Percentiles rank a stretch among this genome's conserved stretches.
phyloP scores from a whole-genome alignment of 2,113 vertebrate genomes.

The Cairina moschata region DNA sequence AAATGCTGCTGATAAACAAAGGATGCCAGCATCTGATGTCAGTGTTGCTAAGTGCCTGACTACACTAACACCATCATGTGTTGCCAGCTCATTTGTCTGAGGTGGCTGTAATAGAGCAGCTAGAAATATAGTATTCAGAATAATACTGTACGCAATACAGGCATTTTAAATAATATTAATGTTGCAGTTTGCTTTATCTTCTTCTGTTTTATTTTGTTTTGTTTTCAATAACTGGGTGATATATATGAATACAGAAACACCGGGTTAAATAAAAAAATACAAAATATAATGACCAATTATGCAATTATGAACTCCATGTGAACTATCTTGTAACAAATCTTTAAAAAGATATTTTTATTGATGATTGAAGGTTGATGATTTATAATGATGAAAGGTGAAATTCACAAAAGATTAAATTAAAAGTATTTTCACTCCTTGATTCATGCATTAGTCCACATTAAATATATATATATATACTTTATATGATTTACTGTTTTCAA shows the following conservation, averaged over 20 bases:
- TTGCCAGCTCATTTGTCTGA: slow-evolving; percentile 33
- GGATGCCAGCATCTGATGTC: slow-evolving; percentile 31
- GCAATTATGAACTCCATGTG: background rate
- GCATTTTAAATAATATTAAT: slow-evolving; percentile 24
- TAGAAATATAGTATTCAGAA: slow-evolving; percentile 51
- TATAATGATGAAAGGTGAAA: background rate
- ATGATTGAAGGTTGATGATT: background rate
- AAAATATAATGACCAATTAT: background rate
- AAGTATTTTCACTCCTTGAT: background rate
- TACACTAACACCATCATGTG: background rate
- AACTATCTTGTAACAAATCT: background rate
- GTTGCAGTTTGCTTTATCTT: background rate
- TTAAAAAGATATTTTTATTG: background rate
- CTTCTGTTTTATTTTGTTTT: background rate
- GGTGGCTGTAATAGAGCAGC: background rate
- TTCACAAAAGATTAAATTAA: background rate
- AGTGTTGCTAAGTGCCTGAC: slow-evolving; percentile 63
- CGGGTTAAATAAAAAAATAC: background rate
- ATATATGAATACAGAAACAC: background rate
- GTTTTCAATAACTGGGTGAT: background rate
- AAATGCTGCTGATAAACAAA: slow-evolving; percentile 64
- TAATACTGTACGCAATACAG: background rate
- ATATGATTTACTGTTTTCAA: background rate
- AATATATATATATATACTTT: background rate
- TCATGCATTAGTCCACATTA: background rate